Evolutionary conservation across 1,140 invertebrate species (phyloP).

Genomic region (Helicoverpa armigera): DNA sequence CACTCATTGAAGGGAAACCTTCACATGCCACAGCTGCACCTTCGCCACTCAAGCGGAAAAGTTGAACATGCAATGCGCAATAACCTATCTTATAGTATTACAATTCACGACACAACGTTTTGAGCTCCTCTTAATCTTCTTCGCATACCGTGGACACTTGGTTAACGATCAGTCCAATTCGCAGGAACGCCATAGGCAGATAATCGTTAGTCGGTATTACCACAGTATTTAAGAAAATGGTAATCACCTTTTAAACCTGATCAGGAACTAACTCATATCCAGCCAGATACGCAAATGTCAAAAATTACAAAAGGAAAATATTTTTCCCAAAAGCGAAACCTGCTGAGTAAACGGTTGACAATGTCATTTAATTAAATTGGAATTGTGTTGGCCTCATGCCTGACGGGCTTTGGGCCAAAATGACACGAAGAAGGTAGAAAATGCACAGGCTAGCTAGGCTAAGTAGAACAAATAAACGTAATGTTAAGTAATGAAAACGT

Average conservation of each 20-base stretch:
- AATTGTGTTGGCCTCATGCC: slow-evolving; percentile 28
- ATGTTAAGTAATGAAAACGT: not conserved
- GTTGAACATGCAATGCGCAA: slow-evolving; percentile 19
- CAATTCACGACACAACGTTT: too few relatives aligned
- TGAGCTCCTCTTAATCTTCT: too few relatives aligned
- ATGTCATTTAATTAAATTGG: slow-evolving; percentile 3
- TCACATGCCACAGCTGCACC: not conserved
- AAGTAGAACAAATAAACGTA: not conserved
- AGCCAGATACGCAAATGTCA: not conserved
- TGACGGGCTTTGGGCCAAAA: slow-evolving; percentile 34
- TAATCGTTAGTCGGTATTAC: too few relatives aligned
- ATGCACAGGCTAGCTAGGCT: not conserved
- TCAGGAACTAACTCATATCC: too few relatives aligned
- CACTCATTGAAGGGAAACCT: slow-evolving; percentile 1
- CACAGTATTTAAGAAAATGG: too few relatives aligned
- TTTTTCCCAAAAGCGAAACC: not conserved
- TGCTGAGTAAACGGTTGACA: not conserved
- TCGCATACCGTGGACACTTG: too few relatives aligned
- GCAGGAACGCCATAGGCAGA: too few relatives aligned
- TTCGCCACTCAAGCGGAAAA: slow-evolving; percentile 32
- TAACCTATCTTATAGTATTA: not conserved
- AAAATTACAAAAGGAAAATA: not conserved
- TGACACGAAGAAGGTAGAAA: not conserved
- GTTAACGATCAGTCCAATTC: too few relatives aligned
- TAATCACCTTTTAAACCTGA: too few relatives aligned